Evolutionary conservation across 2,113 vertebrate genomes (phyloP).

Genomic region (Sinocyclocheilus anshuiensis): DNA sequence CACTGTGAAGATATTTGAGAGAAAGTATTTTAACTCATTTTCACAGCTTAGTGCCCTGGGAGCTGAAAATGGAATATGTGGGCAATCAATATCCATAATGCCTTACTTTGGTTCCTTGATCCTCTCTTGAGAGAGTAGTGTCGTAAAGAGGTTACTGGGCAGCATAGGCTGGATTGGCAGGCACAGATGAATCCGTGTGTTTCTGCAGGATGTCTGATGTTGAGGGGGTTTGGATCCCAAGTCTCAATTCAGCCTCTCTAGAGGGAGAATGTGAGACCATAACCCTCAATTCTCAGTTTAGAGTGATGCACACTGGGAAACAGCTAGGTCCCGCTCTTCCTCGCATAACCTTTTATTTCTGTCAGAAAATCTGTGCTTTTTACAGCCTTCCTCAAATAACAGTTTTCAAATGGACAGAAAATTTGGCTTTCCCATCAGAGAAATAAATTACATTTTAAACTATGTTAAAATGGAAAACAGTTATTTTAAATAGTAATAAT

Average conservation of each 20-base stretch:
- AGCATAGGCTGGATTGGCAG: conserved; percentile 72
- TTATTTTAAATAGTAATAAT: too few species aligned
- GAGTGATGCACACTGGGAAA: conserved; percentile 70
- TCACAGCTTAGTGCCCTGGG: conserved; percentile 26
- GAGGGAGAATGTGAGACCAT: conserved; percentile 73
- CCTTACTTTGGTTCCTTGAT: conserved; percentile 50
- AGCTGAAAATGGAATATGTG: conserved; percentile 62
- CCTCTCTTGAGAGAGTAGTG: conserved; percentile 54
- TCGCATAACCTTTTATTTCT: neutral
- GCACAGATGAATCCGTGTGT: conserved; percentile 63
- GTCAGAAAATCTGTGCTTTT: conserved; percentile 23
- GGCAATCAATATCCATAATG: conserved; percentile 68
- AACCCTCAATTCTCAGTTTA: conserved; percentile 74
- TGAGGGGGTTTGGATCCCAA: conserved; percentile 74
- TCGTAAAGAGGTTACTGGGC: conserved; percentile 70
- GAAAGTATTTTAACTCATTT: conserved; percentile 32
- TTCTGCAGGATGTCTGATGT: conserved; percentile 54
- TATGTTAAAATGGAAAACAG: too few species aligned
- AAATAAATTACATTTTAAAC: too few species aligned
- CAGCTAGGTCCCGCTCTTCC: conserved; percentile 7
- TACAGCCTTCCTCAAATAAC: conserved; percentile 50
- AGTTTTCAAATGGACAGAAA: conserved; percentile 54
- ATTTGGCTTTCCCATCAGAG: conserved; percentile 27
- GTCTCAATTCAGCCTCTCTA: conserved; percentile 72
- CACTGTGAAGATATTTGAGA: conserved; percentile 18